Evolutionary conservation across 64 coral and sea anemone genomes (phyloP).

Genomic region (Stichodactyla mertensii): DNA sequence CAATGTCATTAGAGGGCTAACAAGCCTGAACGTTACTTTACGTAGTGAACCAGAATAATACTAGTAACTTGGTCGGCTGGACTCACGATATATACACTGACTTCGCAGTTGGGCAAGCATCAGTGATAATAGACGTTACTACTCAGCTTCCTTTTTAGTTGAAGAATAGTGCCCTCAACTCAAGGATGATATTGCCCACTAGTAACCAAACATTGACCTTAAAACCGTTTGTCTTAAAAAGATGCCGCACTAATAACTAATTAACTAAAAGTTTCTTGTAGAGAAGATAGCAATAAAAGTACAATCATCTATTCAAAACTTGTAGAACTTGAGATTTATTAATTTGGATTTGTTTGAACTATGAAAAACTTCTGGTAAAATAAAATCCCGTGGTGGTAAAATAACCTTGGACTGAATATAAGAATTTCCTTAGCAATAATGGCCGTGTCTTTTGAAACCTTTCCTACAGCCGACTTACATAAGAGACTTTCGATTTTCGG

Average conservation of each 20-base stretch:
- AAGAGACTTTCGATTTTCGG: background rate
- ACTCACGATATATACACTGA: background rate
- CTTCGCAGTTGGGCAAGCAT: slow-evolving; percentile 2
- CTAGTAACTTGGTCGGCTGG: background rate
- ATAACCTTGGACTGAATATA: background rate
- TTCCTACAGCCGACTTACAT: background rate
- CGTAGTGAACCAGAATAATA: background rate
- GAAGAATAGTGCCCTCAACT: too few species aligned
- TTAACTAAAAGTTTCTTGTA: background rate
- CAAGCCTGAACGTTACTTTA: background rate
- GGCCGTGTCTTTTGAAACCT: background rate
- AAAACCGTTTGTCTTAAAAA: background rate
- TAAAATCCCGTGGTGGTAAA: background rate
- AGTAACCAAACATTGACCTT: slow-evolving; percentile 1
- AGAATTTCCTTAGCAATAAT: background rate
- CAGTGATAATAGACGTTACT: background rate
- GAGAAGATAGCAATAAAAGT: background rate
- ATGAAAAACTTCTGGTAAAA: background rate
- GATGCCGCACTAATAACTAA: background rate
- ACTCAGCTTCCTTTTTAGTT: too few species aligned
- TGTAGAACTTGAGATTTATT: background rate
- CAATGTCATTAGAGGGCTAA: slow-evolving; percentile 7
- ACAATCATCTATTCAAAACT: background rate
- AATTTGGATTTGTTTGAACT: background rate
- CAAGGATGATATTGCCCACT: background rate